A percentile compares a stretch with the other conserved stretches of the same genome.
phyloP scores from a whole-genome alignment of 2,888 invertebrate species.

The Phengaris arion region DNA sequence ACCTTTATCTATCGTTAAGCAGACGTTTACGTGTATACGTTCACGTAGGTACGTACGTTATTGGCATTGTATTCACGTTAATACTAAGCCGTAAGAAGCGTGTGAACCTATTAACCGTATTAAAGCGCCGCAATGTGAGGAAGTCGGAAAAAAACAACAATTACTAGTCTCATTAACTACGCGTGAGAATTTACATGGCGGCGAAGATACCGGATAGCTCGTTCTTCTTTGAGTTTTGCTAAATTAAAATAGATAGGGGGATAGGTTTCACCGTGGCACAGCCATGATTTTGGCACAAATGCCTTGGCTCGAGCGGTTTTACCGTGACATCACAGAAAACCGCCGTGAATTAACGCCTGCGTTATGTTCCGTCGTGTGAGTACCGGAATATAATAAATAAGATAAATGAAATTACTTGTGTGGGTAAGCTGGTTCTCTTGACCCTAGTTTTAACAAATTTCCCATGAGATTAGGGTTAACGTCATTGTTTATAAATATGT shows the following conservation, averaged over 20 bases:
- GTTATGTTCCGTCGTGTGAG: not conserved
- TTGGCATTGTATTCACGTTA: constrained; percentile 16
- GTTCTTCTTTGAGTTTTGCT: too few species aligned
- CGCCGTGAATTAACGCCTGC: too few species aligned
- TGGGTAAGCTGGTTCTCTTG: not conserved
- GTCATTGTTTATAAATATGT: not conserved
- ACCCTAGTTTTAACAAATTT: not conserved
- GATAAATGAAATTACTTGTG: not conserved
- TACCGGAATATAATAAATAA: not conserved
- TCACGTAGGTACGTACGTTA: not conserved
- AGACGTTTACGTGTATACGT: not conserved
- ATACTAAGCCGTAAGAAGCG: constrained; percentile 2
- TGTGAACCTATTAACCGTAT: constrained; percentile 41
- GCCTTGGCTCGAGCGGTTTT: too few species aligned
- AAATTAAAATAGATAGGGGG: too few species aligned
- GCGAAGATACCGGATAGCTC: too few species aligned
- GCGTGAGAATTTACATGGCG: constrained; percentile 52
- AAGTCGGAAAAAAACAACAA: constrained; percentile 60
- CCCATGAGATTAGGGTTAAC: constrained; percentile 12
- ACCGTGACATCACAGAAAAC: too few species aligned
- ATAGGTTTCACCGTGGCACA: too few species aligned
- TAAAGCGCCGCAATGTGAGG: constrained; percentile 59
- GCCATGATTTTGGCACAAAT: too few species aligned
- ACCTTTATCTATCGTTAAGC: not conserved
- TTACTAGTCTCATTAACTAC: constrained; percentile 59